Evolutionary conservation across 2,113 vertebrate species (phyloP).

Genomic region (Platycercus adscitus): DNA sequence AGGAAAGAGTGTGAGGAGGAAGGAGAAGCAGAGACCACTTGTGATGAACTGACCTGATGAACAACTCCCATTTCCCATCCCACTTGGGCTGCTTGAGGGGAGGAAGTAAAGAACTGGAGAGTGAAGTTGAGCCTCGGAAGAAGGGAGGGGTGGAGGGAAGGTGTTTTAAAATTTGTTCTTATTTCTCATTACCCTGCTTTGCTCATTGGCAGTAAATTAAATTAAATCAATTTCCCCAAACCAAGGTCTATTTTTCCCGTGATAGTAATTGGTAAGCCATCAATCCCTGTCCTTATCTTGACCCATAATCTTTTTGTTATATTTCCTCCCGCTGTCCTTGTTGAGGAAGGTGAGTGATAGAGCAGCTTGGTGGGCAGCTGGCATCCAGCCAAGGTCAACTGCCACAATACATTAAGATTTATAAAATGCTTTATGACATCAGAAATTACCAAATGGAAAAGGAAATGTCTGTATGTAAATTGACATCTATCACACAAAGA

Average conservation of each 20-base stretch:
- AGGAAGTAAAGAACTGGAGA: background rate
- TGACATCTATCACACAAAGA: background rate
- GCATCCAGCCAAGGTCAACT: background rate
- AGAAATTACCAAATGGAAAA: background rate
- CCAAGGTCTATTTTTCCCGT: background rate
- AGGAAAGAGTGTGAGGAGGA: background rate
- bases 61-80: accelerated
- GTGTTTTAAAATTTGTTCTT: background rate
- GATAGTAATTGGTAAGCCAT: background rate
- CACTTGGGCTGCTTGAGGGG: accelerated
- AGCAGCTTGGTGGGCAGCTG: background rate
- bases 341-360: background rate
- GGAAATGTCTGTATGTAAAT: background rate
- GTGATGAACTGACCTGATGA: background rate
- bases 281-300: background rate
- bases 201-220: background rate
- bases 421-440: background rate
- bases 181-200: background rate
- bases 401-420: background rate
- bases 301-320: accelerated
- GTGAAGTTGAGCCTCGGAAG: background rate
- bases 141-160: background rate
- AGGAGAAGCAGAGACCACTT: background rate
- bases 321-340: background rate
- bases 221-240: background rate